Evolutionary conservation across 2,113 vertebrate genomes (phyloP).

Genomic region (Puntigrus tetrazona): DNA sequence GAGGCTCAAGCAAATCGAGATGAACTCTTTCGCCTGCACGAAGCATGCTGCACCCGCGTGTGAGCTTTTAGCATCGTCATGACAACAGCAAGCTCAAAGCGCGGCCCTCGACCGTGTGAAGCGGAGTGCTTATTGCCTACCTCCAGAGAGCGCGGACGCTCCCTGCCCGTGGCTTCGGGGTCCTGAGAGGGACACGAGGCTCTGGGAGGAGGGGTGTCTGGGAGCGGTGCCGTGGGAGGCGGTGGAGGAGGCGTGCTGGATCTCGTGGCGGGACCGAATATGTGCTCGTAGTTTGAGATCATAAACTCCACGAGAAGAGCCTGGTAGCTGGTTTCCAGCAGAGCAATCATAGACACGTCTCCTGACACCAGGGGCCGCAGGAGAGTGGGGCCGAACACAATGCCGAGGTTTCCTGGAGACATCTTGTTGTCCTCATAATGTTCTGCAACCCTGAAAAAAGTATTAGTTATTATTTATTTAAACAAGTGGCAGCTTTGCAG

Average conservation of each 20-base stretch:
- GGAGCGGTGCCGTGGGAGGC: conserved; percentile 58
- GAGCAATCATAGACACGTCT: conserved; percentile 77
- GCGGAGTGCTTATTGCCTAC: conserved; percentile 59
- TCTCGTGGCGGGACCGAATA: conserved; percentile 76
- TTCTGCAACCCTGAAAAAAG: conserved; percentile 80
- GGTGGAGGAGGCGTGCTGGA: conserved; percentile 63
- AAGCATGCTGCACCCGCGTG: not conserved
- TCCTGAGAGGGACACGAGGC: conserved; percentile 51
- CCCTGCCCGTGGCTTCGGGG: conserved; percentile 59
- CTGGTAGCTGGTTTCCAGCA: conserved; percentile 87
- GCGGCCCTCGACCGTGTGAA: not conserved
- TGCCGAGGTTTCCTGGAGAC: conserved; percentile 90
- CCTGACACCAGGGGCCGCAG: conserved; percentile 75
- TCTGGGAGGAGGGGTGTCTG: conserved; percentile 59
- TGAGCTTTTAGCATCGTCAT: conserved; percentile 7
- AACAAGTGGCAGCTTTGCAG: not conserved
- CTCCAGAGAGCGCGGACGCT: conserved; percentile 71
- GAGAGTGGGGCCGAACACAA: conserved; percentile 90
- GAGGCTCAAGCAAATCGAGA: conserved; percentile 41
- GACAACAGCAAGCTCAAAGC: conserved; percentile 19
- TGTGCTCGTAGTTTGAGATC: conserved; percentile 77
- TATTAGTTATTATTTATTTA: not conserved
- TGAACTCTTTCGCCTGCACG: not conserved
- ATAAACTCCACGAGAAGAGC: conserved; percentile 87
- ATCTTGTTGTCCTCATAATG: conserved; percentile 88